These are phyloP conservation scores for Steinernema carpocapsae DNA, from an alignment of 2,888 invertebrate species.

Conservation along the genomic window DNA sequence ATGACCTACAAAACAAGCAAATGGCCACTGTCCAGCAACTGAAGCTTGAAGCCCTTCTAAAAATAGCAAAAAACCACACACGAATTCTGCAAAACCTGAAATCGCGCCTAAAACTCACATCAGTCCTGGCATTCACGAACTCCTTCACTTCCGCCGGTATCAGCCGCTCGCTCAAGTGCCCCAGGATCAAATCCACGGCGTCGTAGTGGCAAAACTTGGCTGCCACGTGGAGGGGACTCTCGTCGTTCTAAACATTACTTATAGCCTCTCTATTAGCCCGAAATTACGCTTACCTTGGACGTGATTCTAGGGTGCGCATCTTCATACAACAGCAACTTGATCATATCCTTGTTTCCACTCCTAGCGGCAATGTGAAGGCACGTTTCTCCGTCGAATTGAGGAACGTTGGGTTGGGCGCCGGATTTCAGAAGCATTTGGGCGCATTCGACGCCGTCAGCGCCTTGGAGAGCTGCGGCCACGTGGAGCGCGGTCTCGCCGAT, in stretches of 20 bases:
- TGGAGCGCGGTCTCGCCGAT: constrained; percentile 92
- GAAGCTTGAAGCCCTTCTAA: no score
- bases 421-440: constrained; percentile 96
- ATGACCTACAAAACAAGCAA: no score
- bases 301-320: constrained; percentile 83
- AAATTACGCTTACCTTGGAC: no score
- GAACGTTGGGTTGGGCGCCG: constrained; percentile 92
- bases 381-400: constrained; percentile 91
- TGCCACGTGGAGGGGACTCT: constrained; percentile 93
- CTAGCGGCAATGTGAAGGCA: constrained; percentile 94
- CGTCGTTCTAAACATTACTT: constrained; percentile 74
- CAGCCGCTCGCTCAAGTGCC: constrained; percentile 74
- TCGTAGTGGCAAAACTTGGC: constrained; percentile 80
- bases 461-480: constrained; percentile 76
- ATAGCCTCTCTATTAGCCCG: no score
- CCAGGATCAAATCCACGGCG: constrained; percentile 84
- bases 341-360: constrained; percentile 85
- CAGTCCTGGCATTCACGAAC: constrained; percentile 62
- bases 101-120: constrained; percentile 45
- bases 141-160: constrained; percentile 53
- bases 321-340: constrained; percentile 84
- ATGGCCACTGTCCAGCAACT: no score
- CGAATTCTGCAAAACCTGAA: not conserved
- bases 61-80: no score
- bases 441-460: constrained; percentile 83